Evolutionary conservation across 1,140 invertebrate species (phyloP), one percentile per base, ranked within the genome.

Genomic region (Cylas formicarius): DNA sequence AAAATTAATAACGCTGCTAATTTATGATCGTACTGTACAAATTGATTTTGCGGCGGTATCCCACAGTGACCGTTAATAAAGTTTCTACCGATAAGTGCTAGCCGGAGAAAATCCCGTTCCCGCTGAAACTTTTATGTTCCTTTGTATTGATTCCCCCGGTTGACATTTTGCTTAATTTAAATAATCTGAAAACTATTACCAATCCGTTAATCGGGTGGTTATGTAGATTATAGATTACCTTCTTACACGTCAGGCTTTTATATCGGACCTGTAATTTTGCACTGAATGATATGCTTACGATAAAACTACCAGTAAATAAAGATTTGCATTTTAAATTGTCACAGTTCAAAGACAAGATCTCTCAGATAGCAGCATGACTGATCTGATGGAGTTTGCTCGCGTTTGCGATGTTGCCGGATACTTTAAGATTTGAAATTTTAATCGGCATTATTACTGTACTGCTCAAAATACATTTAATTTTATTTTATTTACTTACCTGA

Each of bases 281-380:
- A 6, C 35, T 8, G 18, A 19, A 23, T 45, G 34, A 45, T 45
- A 45, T 38, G 34, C 43, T 38, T 26, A 28, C 34, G 34, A 45
- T 45, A 45, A 45, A 45, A 45, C 32, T 45, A 45, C 43, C 34
- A 31, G 34, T 45, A 45, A 45, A 45, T 45, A 45, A 37, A 45
- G 43, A 45, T 45, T 38, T 45, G 43, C 34, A 45, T 45, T 45
- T 45, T 45, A 45, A 45, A 45, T 45, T 45, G 43, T 45, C 43
- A 45, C 43, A 45, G 34, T 34, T 14, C 19, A 35, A 23, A 45
- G 43, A 38, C 43, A 37, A 38, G 43, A 45, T 45, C 43, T n/a
- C n/a, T 18, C n/a, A 45, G 43, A 45, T 45, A 45, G 43, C 43
- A 34, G 34, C 43, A 22, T 10, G 14, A 45, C 39, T 34, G 43